phyloP scores from a whole-genome alignment of 2,797 vertebrate genomes.

The Coregonus ussuriensis region DNA sequence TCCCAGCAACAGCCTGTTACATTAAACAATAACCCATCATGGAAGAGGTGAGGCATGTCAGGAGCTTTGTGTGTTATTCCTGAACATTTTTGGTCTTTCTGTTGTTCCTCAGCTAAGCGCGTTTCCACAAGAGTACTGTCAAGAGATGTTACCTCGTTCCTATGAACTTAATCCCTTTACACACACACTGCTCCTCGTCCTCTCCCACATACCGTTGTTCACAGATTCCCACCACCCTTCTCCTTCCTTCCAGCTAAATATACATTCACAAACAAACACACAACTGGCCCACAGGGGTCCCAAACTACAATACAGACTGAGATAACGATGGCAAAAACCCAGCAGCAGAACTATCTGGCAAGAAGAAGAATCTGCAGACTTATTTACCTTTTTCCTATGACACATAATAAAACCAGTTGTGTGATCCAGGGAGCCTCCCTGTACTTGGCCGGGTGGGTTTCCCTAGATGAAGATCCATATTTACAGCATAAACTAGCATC shows the following conservation, averaged over 20 bases:
- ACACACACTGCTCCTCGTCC: neutral
- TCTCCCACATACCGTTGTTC: neutral
- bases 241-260: neutral
- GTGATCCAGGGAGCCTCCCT: too few relatives aligned
- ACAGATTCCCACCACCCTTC: too few relatives aligned
- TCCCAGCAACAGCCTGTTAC: slow-evolving; percentile 60
- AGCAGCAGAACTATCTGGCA: too few relatives aligned
- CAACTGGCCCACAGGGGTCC: neutral
- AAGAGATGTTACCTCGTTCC: slow-evolving; percentile 60
- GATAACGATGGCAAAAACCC: slow-evolving; percentile 15
- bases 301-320: slow-evolving; percentile 15
- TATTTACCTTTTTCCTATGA: too few relatives aligned
- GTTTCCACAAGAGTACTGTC: slow-evolving; percentile 46
- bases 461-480: slow-evolving; percentile 31
- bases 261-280: neutral
- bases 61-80: neutral
- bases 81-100: slow-evolving; percentile 7
- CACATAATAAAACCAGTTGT: too few relatives aligned
- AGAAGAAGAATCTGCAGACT: too few relatives aligned
- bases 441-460: neutral
- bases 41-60: slow-evolving; percentile 2
- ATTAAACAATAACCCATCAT: slow-evolving; percentile 48
- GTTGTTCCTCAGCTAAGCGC: slow-evolving; percentile 37
- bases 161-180: neutral
- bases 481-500: slow-evolving; percentile 19